Evolutionary conservation across 1,140 invertebrate genomes (phyloP).

Genomic region (Hyles euphorbiae): DNA sequence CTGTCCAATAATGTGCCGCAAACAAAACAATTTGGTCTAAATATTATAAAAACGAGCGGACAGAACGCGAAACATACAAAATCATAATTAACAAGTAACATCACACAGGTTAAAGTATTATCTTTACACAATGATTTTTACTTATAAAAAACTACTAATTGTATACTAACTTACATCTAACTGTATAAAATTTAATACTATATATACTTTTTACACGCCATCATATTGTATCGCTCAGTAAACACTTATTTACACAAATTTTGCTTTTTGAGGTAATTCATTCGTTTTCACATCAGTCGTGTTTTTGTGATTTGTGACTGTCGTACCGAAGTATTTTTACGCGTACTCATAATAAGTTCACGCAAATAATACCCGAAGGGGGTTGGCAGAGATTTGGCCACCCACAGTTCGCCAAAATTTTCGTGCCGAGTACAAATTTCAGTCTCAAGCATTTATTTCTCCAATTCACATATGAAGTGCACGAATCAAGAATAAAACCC

Average conservation of each 20-base stretch:
- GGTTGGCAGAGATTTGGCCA: no score
- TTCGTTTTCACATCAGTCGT: constrained; percentile 1
- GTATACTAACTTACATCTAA: constrained; percentile 5
- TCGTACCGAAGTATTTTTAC: no score
- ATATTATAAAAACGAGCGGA: constrained; percentile 2
- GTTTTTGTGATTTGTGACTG: neutral
- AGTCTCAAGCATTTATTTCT: no score
- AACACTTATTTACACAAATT: constrained; percentile 8
- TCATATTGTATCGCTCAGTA: neutral
- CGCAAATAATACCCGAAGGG: no score
- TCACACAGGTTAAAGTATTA: constrained; percentile 17
- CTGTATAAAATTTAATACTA: constrained; percentile 25
- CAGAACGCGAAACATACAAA: constrained; percentile 4
- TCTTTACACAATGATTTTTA: constrained; percentile 7
- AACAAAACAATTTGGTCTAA: constrained; percentile 18
- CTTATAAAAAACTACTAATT: neutral
- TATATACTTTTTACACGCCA: constrained; percentile 9
- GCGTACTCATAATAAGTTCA: no score
- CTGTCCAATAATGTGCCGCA: constrained; percentile 17
- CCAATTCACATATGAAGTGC: no score
- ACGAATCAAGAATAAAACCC: no score
- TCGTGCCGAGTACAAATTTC: no score
- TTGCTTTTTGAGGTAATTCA: constrained; percentile 1
- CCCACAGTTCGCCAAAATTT: no score
- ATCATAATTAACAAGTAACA: constrained; percentile 14